Evolutionary conservation across 2,113 vertebrate genomes (phyloP), one percentile per base, ranked within the genome.

Genomic region (Cercopithecus mona): DNA sequence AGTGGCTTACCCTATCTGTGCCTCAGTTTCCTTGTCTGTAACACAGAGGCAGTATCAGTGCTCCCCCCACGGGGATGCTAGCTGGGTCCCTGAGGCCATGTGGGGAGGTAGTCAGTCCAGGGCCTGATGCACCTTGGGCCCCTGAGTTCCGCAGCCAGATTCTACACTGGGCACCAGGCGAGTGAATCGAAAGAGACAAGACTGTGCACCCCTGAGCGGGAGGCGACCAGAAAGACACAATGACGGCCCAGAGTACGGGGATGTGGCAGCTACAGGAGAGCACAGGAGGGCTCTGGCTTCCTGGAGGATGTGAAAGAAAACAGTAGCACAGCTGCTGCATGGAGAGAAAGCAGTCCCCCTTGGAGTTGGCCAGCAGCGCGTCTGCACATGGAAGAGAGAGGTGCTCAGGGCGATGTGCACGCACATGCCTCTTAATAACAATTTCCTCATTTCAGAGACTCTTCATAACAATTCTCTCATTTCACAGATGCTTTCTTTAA

Each of bases 141-240:
- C 38, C 72, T 0, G 1, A 32, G 5, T 10, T 79, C 61, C 13
- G 5, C 43, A 12, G 59, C 38, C 0, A 1, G 27, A 9, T 8
- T 70, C 43, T 6, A 5, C 0, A 4, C 35, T 22, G 5, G 57
- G 64, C 78, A 11, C 0, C 0, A 13, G 61, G 66, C 0, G 2
- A 4, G 27, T 0, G 11, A 50, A 40, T 11, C 0, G 0, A 18
- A 4, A 0, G 1, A 8, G 38, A 48, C 32, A 8, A 10, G 45
- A 18, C 20, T 43, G 4, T n/a, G 61, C 8, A 1, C 13, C 0
- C 1, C 38, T 13, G 43, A 14, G 70, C 0, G 13, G 3, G 22
- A 32, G 40, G 25, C 1, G 1, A 43, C 38, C 40, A 50, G 59
- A 17, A 40, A 57, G 10, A 52, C 32, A 3, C 10, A 3, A 5